A percentile compares a stretch with the other conserved stretches of the same genome.
Evolutionary conservation across 2,888 invertebrate genomes (phyloP).

Genomic region (Rhyacophila evoluta): DNA sequence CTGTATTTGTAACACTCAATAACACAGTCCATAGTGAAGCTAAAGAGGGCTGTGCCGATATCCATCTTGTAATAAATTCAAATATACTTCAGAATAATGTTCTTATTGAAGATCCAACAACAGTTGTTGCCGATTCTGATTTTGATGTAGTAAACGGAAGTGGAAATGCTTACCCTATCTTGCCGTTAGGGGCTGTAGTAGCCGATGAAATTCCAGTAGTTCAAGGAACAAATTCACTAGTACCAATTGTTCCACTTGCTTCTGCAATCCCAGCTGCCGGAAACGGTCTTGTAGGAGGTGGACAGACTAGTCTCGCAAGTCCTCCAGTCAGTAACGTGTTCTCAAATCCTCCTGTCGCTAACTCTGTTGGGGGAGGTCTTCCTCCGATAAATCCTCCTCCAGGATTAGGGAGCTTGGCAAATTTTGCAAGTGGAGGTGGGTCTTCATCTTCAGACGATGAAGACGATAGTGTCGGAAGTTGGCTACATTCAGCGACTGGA

Average conservation of each 20-base stretch:
- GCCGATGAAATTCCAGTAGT: conserved; percentile 53
- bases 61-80: conserved; percentile 78
- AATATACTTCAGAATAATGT: conserved; percentile 74
- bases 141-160: conserved; percentile 34
- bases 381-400: neutral
- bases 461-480: conserved; percentile 65
- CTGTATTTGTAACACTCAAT: conserved; percentile 70
- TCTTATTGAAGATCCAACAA: conserved; percentile 63
- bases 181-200: conserved; percentile 45
- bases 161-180: conserved; percentile 39
- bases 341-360: neutral
- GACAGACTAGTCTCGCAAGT: conserved; percentile 27
- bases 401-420: conserved; percentile 38
- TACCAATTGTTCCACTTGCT: conserved; percentile 42
- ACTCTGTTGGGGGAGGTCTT: conserved; percentile 5
- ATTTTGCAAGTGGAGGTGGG: conserved; percentile 10
- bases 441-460: conserved; percentile 56
- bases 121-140: conserved; percentile 20
- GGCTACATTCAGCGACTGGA: conserved; percentile 68
- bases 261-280: conserved; percentile 39
- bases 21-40: conserved; percentile 70
- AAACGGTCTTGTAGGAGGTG: neutral
- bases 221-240: conserved; percentile 50
- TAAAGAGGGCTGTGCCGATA: conserved; percentile 77
- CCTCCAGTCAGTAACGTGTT: conserved; percentile 32